Percentiles rank a stretch among this genome's conserved stretches.
phyloP scores from a whole-genome alignment of 1,140 invertebrate genomes.

The Drosophila lini region DNA sequence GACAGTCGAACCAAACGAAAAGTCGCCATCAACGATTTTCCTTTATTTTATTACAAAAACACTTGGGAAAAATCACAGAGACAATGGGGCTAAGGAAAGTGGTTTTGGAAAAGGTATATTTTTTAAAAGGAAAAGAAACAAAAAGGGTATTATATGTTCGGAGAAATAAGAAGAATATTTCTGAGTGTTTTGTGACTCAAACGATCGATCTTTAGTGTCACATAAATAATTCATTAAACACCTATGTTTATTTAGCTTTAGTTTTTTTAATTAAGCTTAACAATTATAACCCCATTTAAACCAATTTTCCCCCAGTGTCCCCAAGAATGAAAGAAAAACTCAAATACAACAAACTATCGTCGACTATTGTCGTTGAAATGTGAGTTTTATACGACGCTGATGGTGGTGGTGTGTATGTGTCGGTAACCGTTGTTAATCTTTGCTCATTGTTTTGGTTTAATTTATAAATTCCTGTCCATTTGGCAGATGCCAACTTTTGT shows the following conservation, averaged over 20 bases:
- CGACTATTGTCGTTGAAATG: slow-evolving; percentile 51
- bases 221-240: no score
- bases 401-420: slow-evolving; percentile 19
- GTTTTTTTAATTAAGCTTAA: no score
- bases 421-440: slow-evolving; percentile 76
- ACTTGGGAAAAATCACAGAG: slow-evolving; percentile 24
- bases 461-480: slow-evolving; percentile 83
- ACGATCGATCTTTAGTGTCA: no score
- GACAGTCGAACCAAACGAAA: slow-evolving; percentile 41
- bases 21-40: slow-evolving; percentile 50
- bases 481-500: slow-evolving; percentile 70
- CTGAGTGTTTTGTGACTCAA: no score
- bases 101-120: not conserved
- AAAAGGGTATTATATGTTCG: no score
- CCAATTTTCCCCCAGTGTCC: slow-evolving; percentile 4
- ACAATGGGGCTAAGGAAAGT: not conserved
- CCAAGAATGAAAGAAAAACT: slow-evolving; percentile 6
- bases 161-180: no score
- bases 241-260: no score
- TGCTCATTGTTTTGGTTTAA: slow-evolving; percentile 80
- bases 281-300: no score
- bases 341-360: slow-evolving; percentile 37
- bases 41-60: slow-evolving; percentile 61
- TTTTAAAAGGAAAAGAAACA: no score
- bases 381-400: slow-evolving; percentile 18